These are phyloP conservation scores for Catocala sponsa DNA, from an alignment of 2,888 invertebrate genomes.

Conservation along the genomic window DNA sequence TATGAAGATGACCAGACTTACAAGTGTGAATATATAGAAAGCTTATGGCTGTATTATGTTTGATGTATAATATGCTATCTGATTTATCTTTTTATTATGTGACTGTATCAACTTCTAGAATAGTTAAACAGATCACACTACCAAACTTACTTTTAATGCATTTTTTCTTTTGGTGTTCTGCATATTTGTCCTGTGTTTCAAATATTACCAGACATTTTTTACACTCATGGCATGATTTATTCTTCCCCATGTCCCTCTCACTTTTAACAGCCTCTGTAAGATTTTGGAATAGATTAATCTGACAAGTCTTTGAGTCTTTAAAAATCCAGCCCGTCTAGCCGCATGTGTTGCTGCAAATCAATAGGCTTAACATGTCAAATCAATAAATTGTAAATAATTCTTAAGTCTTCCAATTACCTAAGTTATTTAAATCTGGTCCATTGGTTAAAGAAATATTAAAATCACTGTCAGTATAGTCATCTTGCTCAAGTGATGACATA, in stretches of 20 bases:
- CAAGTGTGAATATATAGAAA: too few relatives aligned
- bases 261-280: slow-evolving; percentile 64
- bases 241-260: slow-evolving; percentile 38
- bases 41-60: too few relatives aligned
- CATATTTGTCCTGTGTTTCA: slow-evolving; percentile 52
- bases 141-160: slow-evolving; percentile 21
- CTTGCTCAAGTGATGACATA: slow-evolving; percentile 52
- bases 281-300: background rate
- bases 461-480: slow-evolving; percentile 66
- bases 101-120: too few relatives aligned
- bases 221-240: slow-evolving; percentile 50
- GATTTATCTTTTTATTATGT: too few relatives aligned
- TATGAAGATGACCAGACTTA: too few relatives aligned
- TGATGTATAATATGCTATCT: too few relatives aligned
- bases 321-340: too few relatives aligned
- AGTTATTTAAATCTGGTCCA: slow-evolving; percentile 55
- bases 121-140: too few relatives aligned
- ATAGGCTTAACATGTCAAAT: too few relatives aligned
- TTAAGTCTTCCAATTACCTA: slow-evolving; percentile 37
- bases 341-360: too few relatives aligned
- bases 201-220: slow-evolving; percentile 61
- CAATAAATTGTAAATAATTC: too few relatives aligned
- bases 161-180: slow-evolving; percentile 54
- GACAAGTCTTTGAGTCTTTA: too few relatives aligned
- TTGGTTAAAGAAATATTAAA: slow-evolving; percentile 52